A percentile compares a stretch with the other conserved stretches of the same genome.
Evolutionary conservation across 2,797 vertebrate species (phyloP).

Genomic region (Gymnocypris eckloni): DNA sequence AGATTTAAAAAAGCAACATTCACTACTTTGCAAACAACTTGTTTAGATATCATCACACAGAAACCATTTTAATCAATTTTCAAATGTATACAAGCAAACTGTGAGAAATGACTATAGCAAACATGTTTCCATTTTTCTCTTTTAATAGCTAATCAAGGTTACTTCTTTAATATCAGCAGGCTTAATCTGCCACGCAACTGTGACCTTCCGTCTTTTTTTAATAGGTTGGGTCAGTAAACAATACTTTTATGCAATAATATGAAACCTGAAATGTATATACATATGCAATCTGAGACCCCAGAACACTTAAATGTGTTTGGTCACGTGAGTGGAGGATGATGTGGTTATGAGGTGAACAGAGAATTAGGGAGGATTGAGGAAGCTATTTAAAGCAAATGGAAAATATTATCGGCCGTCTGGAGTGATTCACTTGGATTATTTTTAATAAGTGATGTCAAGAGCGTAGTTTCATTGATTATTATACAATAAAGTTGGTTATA

Average conservation of each 20-base stretch:
- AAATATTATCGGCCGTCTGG: conserved; percentile 60
- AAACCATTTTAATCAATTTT: conserved; percentile 52
- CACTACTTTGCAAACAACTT: conserved; percentile 71
- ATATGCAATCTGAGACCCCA: conserved; percentile 43
- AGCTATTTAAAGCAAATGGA: conserved; percentile 28
- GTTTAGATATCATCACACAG: conserved; percentile 54
- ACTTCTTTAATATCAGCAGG: conserved; percentile 40
- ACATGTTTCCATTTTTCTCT: conserved; percentile 48
- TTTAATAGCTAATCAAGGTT: conserved; percentile 28
- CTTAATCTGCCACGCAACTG: conserved; percentile 29
- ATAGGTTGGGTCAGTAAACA: conserved; percentile 41
- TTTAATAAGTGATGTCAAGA: conserved; percentile 1
- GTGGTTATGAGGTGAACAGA: conserved; percentile 10
- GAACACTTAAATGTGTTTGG: conserved; percentile 36
- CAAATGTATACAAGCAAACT: conserved; percentile 60
- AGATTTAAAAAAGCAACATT: conserved; percentile 67
- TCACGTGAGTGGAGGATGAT: not conserved
- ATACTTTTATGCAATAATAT: conserved; percentile 41
- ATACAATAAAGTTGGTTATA: not conserved
- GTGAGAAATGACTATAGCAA: conserved; percentile 62
- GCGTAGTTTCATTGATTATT: not conserved
- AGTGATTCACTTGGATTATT: conserved; percentile 53
- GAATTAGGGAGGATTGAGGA: conserved; percentile 24
- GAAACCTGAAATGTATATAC: conserved; percentile 41
- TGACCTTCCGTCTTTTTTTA: conserved; percentile 56